Percentiles rank a stretch among this genome's conserved stretches.
These are phyloP conservation scores for Lithodes maja DNA, from an alignment of 2,888 invertebrate species.

Conservation along the genomic window DNA sequence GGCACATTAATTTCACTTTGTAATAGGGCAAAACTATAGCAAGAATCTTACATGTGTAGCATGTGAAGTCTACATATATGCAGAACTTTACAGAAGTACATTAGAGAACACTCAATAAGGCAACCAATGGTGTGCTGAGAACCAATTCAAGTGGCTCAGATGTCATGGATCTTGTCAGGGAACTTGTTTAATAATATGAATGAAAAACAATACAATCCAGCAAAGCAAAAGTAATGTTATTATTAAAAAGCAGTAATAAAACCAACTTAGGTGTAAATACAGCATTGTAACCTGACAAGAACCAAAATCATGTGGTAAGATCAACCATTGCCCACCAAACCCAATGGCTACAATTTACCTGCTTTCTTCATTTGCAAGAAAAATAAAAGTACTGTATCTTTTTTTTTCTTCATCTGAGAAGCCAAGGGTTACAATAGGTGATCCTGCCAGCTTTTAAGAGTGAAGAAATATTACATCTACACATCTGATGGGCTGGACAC, in stretches of 20 bases:
- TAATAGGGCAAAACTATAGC: conserved; percentile 52
- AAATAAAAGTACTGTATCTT: conserved; percentile 42
- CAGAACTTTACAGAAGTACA: conserved; percentile 63
- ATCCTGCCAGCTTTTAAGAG: conserved; percentile 53
- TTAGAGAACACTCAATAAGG: conserved; percentile 65
- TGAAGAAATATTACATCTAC: conserved; percentile 63
- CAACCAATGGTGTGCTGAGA: conserved; percentile 70
- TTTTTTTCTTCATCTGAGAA: background rate
- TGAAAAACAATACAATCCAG: background rate
- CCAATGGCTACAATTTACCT: conserved; percentile 41
- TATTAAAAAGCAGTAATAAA: background rate
- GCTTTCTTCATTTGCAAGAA: conserved; percentile 35
- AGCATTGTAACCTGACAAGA: conserved; percentile 52
- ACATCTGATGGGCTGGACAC: conserved; percentile 52
- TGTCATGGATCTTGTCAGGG: conserved; percentile 63
- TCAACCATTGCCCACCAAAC: conserved; percentile 51
- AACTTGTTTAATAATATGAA: too few species aligned
- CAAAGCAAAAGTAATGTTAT: background rate
- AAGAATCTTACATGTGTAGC: conserved; percentile 56
- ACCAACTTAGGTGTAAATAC: background rate
- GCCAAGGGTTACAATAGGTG: conserved; percentile 58
- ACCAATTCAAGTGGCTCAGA: conserved; percentile 66
- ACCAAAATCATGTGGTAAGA: conserved; percentile 56
- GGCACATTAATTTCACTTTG: conserved; percentile 62
- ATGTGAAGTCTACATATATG: conserved; percentile 64